phyloP scores from a whole-genome alignment of 2,888 invertebrate genomes.

The Allolobophora icterica region DNA sequence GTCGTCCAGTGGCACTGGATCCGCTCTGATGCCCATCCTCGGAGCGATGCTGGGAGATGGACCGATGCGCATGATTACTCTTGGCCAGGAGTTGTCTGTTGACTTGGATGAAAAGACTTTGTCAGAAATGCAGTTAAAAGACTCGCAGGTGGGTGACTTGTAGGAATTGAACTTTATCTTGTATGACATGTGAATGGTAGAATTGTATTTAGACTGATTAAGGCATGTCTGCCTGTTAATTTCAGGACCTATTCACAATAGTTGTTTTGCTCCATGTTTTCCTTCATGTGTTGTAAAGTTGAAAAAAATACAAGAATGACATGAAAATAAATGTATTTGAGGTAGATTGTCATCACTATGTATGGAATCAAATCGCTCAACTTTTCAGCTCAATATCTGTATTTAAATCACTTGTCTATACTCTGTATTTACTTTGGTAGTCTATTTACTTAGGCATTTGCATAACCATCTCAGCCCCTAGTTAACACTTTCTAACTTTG shows the following conservation, averaged over 20 bases:
- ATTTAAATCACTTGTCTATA: no score
- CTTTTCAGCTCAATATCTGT: no score
- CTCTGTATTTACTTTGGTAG: no score
- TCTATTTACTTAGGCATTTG: no score
- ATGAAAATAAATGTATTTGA: no score
- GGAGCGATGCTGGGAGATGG: conserved; percentile 80
- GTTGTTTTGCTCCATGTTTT: background rate
- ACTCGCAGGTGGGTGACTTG: conserved; percentile 75
- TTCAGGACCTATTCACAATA: background rate
- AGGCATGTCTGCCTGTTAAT: background rate
- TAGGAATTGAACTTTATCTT: conserved; percentile 36
- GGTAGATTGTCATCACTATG: no score
- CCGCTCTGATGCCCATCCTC: conserved; percentile 69
- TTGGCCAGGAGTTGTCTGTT: conserved; percentile 86
- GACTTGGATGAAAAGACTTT: conserved; percentile 90
- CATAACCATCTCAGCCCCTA: no score
- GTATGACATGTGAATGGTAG: background rate
- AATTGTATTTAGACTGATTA: background rate
- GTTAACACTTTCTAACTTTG: no score
- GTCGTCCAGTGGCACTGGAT: background rate
- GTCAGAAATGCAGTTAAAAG: conserved; percentile 90
- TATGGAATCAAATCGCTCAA: no score
- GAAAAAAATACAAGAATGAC: no score
- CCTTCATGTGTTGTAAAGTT: background rate
- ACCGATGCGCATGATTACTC: conserved; percentile 86